Evolutionary conservation across 2,113 vertebrate genomes (phyloP).

Genomic region (Dendrocopos noguchii): DNA sequence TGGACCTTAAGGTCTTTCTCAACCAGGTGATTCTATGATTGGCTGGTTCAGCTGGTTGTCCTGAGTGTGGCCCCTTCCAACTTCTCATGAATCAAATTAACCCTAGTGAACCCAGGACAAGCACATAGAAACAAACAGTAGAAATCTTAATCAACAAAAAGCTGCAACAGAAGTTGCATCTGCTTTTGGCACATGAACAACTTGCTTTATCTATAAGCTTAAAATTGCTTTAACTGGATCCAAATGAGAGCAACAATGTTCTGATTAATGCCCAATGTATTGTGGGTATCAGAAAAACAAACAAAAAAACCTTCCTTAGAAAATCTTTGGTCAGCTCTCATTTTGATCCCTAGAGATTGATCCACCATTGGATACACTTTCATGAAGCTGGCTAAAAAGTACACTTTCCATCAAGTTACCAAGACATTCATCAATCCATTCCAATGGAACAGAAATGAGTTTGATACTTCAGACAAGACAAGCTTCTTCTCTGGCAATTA

Average conservation of each 20-base stretch:
- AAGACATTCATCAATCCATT: background rate
- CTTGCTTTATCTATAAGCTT: background rate
- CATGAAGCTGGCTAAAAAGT: background rate
- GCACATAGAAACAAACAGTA: background rate
- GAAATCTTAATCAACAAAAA: background rate
- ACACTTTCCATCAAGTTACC: background rate
- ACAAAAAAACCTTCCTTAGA: background rate
- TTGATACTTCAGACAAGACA: background rate
- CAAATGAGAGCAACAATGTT: background rate
- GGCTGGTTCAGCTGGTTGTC: too few species aligned
- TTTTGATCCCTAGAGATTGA: background rate
- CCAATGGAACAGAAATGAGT: background rate
- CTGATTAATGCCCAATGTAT: background rate
- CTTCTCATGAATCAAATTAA: too few species aligned
- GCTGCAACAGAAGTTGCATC: background rate
- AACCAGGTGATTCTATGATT: too few species aligned
- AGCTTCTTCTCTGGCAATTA: background rate
- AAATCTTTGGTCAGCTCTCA: background rate
- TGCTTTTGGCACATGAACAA: background rate
- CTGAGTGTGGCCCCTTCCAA: too few species aligned
- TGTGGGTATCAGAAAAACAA: background rate
- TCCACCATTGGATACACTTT: background rate
- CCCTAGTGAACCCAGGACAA: too few species aligned
- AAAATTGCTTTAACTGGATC: background rate
- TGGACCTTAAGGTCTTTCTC: too few species aligned